Conservation (phyloP, 2,113 vertebrate species). For the Brachyhypopomus gauderio region DNA sequence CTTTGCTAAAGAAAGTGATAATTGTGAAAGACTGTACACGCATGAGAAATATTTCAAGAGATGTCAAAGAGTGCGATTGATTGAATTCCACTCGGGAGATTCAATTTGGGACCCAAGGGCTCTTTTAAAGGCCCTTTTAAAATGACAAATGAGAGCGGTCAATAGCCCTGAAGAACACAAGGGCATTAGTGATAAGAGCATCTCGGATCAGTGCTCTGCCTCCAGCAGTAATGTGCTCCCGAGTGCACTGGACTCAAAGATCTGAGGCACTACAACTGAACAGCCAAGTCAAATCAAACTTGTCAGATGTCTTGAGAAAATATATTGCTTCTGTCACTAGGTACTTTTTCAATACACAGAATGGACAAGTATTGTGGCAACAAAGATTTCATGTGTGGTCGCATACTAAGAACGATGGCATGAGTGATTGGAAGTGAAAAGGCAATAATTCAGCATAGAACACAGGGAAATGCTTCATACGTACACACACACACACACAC, state of each 20-base stretch:
- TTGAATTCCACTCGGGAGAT: neutral
- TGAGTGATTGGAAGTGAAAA: conserved; percentile 68
- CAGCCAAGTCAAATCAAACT: conserved; percentile 13
- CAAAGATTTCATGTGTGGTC: conserved; percentile 55
- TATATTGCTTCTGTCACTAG: conserved; percentile 49
- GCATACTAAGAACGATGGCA: conserved; percentile 67
- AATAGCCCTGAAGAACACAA: neutral
- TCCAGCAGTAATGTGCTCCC: neutral
- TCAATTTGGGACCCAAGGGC: neutral
- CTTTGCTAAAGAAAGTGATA: neutral
- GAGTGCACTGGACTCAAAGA: conserved; percentile 2
- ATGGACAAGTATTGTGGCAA: conserved; percentile 53
- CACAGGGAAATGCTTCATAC: conserved; percentile 44
- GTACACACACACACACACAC: conserved; percentile 6
- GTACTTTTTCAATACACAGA: conserved; percentile 54
- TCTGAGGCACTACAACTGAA: neutral
- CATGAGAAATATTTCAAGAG: neutral
- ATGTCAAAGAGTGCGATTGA: neutral
- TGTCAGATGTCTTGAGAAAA: neutral
- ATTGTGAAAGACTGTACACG: neutral
- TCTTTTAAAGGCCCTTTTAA: neutral
- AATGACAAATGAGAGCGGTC: conserved; percentile 3
- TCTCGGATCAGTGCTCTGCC: neutral
- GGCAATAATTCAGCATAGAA: conserved; percentile 67
- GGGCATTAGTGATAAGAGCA: conserved; percentile 13